Percentiles rank a stretch among this genome's conserved stretches.
Conservation (phyloP, 1,140 invertebrate species). For the Drosophila jambulina region DNA sequence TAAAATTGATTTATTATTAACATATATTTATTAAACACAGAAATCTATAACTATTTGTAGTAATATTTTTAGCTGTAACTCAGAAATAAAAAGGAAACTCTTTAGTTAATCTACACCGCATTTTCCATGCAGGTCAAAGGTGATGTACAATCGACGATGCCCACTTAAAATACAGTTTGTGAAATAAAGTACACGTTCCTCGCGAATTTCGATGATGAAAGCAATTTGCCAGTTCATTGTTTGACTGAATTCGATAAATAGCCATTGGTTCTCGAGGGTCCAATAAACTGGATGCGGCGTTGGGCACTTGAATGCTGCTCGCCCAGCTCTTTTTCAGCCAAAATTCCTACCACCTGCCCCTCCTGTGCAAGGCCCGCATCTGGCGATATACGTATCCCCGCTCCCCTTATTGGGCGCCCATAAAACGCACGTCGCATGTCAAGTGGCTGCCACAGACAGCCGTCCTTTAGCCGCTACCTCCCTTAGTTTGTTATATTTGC, state of each 20-base stretch:
- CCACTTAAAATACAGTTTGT: slow-evolving; percentile 32
- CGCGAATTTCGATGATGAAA: slow-evolving; percentile 36
- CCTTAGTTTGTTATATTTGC: slow-evolving; percentile 57
- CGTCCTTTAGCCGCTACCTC: slow-evolving; percentile 18
- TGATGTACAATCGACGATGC: slow-evolving; percentile 1
- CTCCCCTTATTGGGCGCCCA: slow-evolving; percentile 15
- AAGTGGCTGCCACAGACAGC: slow-evolving; percentile 47
- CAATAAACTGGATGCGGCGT: slow-evolving; percentile 36
- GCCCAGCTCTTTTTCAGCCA: slow-evolving; percentile 43
- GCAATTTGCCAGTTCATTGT: slow-evolving; percentile 36
- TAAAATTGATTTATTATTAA: too few species aligned
- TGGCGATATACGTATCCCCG: neutral
- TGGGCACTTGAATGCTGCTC: slow-evolving; percentile 44
- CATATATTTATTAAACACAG: too few species aligned
- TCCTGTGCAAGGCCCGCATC: neutral
- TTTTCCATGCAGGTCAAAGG: slow-evolving; percentile 6
- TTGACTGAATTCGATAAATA: slow-evolving; percentile 45
- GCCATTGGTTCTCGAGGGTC: slow-evolving; percentile 38
- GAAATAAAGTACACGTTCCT: slow-evolving; percentile 24
- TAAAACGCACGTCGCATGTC: slow-evolving; percentile 63
- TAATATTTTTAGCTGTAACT: neutral
- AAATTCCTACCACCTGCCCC: neutral
- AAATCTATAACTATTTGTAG: neutral
- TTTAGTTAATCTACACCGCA: neutral
- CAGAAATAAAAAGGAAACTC: neutral